Base-by-base conservation (phyloP, 35 echinoderm and acorn worm genomes). In the Ophiothrix spiculata region DNA sequence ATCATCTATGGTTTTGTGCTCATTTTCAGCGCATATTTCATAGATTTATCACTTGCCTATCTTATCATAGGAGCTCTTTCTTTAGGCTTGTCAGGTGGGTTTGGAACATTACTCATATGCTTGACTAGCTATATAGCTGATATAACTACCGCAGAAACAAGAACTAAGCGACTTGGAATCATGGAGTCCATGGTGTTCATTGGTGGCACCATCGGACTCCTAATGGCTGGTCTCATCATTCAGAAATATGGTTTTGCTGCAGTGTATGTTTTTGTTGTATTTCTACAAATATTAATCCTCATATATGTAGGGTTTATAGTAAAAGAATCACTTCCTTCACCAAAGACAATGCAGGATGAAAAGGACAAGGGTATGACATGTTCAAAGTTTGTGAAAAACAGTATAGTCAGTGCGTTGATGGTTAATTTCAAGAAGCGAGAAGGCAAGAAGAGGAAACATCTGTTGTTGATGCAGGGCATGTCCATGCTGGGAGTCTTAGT, bases 151-250 rank as follows among this genome's bases (percentile, higher is more conserved):
- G 75, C 49, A 4, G 39, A 81, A 0, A 75, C 81, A 35, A 83
- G 92, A 21, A 93, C 87, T 28, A 93, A 93, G 41, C 92, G 92
- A 10, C 60, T 93, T 46, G 92, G 92, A 12, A 78, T 93, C 23
- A 39, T 93, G 33, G 86, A 93, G 49, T 81, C 92, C 0, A 93
- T 93, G 92, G 77, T 93, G 38, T 93, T 90, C 36, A 80, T 93
- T 31, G 92, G 92, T 25, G 92, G 92, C 12, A 93, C 92, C 8
- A 23, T 90, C 29, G 92, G 92, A 37, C 83, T 93, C 32, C 45
- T 93, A 1, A 31, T 46, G 0, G 92, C 80, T 1, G 92, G 92
- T 36, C 13, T 56, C 29, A 45, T 93, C 15, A 69, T 37, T 35
- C 19, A 85, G 33, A 29, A 80, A 1, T 38, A 86, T 32, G 85